A percentile compares a stretch with the other conserved stretches of the same genome.
These are phyloP conservation scores for Drosophila micromelanica DNA, from an alignment of 1,140 invertebrate species.

Conservation along the genomic window DNA sequence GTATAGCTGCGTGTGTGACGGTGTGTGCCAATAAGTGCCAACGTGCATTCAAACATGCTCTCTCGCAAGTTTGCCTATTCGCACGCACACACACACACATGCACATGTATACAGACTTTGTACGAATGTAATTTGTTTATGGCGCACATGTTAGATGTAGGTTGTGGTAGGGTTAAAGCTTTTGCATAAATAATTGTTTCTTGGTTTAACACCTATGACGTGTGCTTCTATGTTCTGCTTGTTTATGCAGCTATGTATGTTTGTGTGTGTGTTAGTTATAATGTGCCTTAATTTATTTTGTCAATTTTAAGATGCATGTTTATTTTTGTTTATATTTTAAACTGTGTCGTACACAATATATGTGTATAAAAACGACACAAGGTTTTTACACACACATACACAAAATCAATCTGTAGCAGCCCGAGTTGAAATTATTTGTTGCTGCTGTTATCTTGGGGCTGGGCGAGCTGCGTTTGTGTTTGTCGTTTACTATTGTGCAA, in stretches of 20 bases:
- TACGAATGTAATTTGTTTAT: slow-evolving; percentile 64
- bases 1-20: slow-evolving; percentile 11
- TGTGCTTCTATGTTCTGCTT: slow-evolving; percentile 11
- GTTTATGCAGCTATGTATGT: slow-evolving; percentile 2
- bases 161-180: slow-evolving; percentile 60
- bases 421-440: slow-evolving; percentile 21
- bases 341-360: slow-evolving; percentile 31
- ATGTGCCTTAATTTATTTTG: slow-evolving; percentile 1
- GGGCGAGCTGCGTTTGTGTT: slow-evolving; percentile 16
- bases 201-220: slow-evolving; percentile 5
- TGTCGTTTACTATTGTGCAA: slow-evolving; percentile 33
- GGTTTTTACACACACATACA: slow-evolving; percentile 7
- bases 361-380: slow-evolving; percentile 16
- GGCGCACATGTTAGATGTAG: slow-evolving; percentile 61
- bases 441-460: slow-evolving; percentile 38
- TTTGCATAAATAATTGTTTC: slow-evolving; percentile 20
- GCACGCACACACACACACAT: slow-evolving; percentile 1
- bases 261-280: slow-evolving; percentile 1
- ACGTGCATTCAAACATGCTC: slow-evolving; percentile 56
- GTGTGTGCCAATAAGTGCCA: slow-evolving; percentile 46
- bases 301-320: slow-evolving; percentile 13
- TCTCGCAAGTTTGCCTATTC: slow-evolving; percentile 17
- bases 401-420: slow-evolving; percentile 35
- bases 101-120: slow-evolving; percentile 7
- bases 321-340: slow-evolving; percentile 1